These are phyloP conservation scores for Frieseomelitta varia DNA, from an alignment of 1,140 invertebrate genomes.

Conservation along the genomic window DNA sequence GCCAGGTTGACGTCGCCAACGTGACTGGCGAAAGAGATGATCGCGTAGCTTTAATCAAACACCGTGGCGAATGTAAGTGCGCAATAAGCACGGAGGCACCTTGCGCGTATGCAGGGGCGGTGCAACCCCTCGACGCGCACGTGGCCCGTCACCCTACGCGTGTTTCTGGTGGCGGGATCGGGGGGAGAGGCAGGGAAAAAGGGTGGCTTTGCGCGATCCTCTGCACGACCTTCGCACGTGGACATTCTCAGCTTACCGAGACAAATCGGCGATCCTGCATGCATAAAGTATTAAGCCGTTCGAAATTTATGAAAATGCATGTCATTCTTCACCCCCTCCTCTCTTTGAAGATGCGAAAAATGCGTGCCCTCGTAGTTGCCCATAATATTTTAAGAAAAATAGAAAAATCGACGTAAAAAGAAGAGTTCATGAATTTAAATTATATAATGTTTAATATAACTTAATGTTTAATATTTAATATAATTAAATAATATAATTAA, in stretches of 20 bases:
- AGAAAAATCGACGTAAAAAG: too few relatives aligned
- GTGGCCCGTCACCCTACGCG: conserved; percentile 64
- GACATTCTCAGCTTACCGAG: conserved; percentile 82
- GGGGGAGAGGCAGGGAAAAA: conserved; percentile 21
- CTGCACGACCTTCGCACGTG: conserved; percentile 76
- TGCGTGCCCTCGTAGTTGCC: too few relatives aligned
- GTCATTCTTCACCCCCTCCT: conserved; percentile 67
- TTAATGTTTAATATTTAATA: too few relatives aligned
- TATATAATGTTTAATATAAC: too few relatives aligned
- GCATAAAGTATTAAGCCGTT: conserved; percentile 82
- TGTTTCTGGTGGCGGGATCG: conserved; percentile 62
- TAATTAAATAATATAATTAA: too few relatives aligned
- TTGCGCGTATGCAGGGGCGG: conserved; percentile 63
- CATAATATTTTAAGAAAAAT: too few relatives aligned
- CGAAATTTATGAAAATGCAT: conserved; percentile 82
- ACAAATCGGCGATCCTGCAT: conserved; percentile 82
- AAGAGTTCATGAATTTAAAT: too few relatives aligned
- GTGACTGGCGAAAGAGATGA: conserved; percentile 21
- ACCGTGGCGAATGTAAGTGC: conserved; percentile 64
- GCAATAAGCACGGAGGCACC: conserved; percentile 67
- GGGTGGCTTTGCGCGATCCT: conserved; percentile 59
- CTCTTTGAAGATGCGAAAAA: too few relatives aligned
- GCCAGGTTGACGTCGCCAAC: neutral
- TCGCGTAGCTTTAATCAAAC: conserved; percentile 61
- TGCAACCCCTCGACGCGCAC: conserved; percentile 63